These are phyloP conservation scores for Pterobdella sp. DNA, from an alignment of 2,888 invertebrate genomes.

Conservation along the genomic window DNA sequence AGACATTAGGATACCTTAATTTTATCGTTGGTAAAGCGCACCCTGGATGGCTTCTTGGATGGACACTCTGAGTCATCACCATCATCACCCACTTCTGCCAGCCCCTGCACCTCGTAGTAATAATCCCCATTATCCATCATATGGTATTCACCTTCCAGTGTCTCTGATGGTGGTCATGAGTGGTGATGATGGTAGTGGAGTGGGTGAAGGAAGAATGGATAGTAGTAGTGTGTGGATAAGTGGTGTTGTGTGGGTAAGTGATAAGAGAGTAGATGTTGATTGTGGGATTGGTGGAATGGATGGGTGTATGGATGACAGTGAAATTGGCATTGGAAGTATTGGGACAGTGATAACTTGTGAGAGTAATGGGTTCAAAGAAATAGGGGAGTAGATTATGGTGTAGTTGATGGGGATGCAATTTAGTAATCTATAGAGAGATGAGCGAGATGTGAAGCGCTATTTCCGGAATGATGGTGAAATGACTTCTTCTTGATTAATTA, in stretches of 20 bases:
- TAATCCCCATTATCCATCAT: conserved; percentile 33
- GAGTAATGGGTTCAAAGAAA: no score
- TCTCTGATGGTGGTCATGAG: not conserved
- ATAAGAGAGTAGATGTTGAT: not conserved
- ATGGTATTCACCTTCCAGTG: conserved; percentile 15
- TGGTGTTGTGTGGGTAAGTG: not conserved
- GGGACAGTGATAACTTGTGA: no score
- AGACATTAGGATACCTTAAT: conserved; percentile 17
- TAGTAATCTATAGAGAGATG: no score
- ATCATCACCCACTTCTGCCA: conserved; percentile 35
- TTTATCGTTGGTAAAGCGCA: conserved; percentile 37
- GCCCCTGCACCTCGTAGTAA: conserved; percentile 38
- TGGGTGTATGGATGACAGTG: not conserved
- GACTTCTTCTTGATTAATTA: no score
- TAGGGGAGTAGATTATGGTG: no score
- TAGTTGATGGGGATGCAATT: no score
- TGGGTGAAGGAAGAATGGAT: not conserved
- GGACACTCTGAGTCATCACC: conserved; percentile 30
- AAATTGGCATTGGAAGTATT: not conserved
- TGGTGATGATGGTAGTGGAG: not conserved
- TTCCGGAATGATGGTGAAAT: no score
- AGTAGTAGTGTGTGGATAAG: not conserved
- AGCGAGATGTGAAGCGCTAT: no score
- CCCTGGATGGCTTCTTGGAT: conserved; percentile 44
- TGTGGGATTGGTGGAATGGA: not conserved